Evolutionary conservation across 2,113 vertebrate species (phyloP), one percentile per base, ranked within the genome.

Genomic region (Passer montanus): DNA sequence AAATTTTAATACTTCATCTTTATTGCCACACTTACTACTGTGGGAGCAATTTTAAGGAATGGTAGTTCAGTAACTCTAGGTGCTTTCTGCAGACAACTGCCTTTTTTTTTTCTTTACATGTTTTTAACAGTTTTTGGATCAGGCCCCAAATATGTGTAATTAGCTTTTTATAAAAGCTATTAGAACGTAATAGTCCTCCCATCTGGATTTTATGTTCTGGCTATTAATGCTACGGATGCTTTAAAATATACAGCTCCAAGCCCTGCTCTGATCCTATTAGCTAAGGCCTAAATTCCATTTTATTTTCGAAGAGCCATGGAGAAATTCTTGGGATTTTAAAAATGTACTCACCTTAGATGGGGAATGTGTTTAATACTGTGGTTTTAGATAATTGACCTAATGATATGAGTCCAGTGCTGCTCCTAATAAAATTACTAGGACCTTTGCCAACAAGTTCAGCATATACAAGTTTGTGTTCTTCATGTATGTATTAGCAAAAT

Each of bases 51-150:
- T 80, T 46, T 91, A 89, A 77, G 55, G 23, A 67, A 44, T n/a
- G 14, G 16, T 47, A 60, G 27, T 56, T 78, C 27, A 33, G 53
- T 95, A 86, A 91, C 37, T 87, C 8, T 15, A 76, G 64, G 69
- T 74, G 58, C 28, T 94, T 95, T 86, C 56, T 93, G 53, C 58
- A 94, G 64, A 33, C 31, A 94, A 63, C 33, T 70, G 26, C 24
- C 84, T 33, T n/a, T 93, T 44, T 59, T 59, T 30, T 46, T 89
- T 94, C 85, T 82, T 23, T 1, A n/a, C 18, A 3, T 86, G 27
- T 91, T 96, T 97, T 87, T 90, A 97, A 67, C 17, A 12, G 58
- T 73, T 37, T 74, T 94, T 82, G 80, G 31, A 77, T 90, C 27
- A 63, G 59, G 30, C 72, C 60, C 72, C 81, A 93, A 76, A 96